Evolutionary conservation across 2,888 invertebrate genomes (phyloP), one percentile per base, ranked within the genome.

Genomic region (Noctua fimbriata): DNA sequence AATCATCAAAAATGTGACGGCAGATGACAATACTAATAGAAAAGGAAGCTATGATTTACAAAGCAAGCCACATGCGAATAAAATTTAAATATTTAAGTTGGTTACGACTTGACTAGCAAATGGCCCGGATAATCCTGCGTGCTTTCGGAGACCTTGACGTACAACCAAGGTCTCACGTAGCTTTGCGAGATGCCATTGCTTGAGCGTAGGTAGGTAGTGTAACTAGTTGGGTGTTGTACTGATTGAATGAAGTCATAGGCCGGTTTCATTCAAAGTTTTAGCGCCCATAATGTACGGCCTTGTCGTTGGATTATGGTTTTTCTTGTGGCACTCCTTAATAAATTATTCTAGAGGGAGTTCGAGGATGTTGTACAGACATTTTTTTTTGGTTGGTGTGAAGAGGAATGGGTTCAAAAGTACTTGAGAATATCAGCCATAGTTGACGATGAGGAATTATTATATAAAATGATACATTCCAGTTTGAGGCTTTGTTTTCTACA

Each of bases 121-220:
- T 93, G 87, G 89, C 80, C 89, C 88, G 92, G 93, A 93, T 94
- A 88, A 94, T 94, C 93, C 92, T 91, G 94, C 95, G 94, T 95
- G 95, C 94, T 93, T 92, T 91, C 88, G 81, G 91, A 90, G 93
- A 92, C 95, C 95, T 95, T 95, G 95, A 91, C 88, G 70, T 81
- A 63, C 89, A 83, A 82, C 87, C 94, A 95, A 95, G 95, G 95
- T 90, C 94, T 90, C 93, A 92, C 93, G 93, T 94, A 91, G 90
- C 71, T 81, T 81, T 49, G 80, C 81, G 78, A 87, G 82, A 88
- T 87, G 78, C 83, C 88, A 88, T 81, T 76, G 85, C 76, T 78
- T 81, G 44, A 58, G 83, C 79, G 87, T 87, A 88, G 87, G 88
- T 84, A 82, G 87, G 87, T 83, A 82, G 84, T 78, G 79, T 88